Evolutionary conservation across 2,113 vertebrate species (phyloP).

Genomic region (Ciconia boyciana): DNA sequence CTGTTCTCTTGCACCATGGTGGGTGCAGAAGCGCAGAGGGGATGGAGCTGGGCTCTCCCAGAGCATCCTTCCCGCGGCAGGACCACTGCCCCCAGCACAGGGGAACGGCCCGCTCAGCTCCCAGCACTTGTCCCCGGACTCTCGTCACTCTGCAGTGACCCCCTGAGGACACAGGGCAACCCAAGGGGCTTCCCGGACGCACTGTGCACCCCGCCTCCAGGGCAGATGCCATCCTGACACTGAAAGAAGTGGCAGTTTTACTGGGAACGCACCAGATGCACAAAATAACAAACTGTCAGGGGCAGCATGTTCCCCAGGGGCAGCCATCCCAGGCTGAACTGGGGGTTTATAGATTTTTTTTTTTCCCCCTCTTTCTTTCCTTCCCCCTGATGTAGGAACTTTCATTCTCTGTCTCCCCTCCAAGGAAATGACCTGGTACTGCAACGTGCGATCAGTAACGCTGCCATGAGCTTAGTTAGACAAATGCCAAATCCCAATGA

Average conservation of each 20-base stretch:
- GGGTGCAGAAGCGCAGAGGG: neutral
- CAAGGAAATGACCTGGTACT: neutral
- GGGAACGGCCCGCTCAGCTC: neutral
- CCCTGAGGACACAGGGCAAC: neutral
- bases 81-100: neutral
- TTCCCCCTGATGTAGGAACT: neutral
- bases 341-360: neutral
- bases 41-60: neutral
- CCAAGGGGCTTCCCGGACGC: neutral
- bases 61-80: neutral
- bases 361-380: rapidly evolving
- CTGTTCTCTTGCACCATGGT: neutral
- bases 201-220: neutral
- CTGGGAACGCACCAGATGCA: neutral
- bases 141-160: neutral
- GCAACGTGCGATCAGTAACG: neutral
- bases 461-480: neutral
- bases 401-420: conserved; percentile 29
- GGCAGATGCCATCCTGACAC: neutral
- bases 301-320: neutral
- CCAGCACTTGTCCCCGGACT: neutral
- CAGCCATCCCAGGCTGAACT: neutral
- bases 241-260: neutral
- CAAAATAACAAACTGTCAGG: neutral
- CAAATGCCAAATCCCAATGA: neutral